A percentile compares a stretch with the other conserved stretches of the same genome.
phyloP scores from a whole-genome alignment of 2,888 invertebrate genomes.

The Julus scanicus region DNA sequence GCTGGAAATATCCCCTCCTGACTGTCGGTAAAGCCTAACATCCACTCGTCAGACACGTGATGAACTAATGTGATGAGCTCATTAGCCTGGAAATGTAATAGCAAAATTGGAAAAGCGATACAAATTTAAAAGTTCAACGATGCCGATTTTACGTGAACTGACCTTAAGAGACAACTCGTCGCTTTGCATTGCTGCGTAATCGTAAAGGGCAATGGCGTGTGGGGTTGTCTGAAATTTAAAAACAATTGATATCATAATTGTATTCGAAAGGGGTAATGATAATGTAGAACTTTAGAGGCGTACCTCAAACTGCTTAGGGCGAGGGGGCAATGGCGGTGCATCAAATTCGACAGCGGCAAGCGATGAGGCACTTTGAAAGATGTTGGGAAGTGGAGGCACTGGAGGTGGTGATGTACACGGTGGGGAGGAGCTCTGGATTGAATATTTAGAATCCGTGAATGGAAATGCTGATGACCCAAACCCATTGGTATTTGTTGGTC shows the following conservation, averaged over 20 bases:
- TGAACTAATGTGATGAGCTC: conserved; percentile 78
- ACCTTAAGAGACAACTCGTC: conserved; percentile 85
- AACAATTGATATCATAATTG: background rate
- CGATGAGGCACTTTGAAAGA: background rate
- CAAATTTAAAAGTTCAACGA: background rate
- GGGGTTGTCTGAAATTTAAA: conserved; percentile 63
- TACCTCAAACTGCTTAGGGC: conserved; percentile 54
- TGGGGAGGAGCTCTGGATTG: background rate
- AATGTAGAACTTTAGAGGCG: background rate
- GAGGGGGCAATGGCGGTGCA: conserved; percentile 52
- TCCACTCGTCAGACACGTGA: conserved; percentile 82
- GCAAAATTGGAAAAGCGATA: background rate
- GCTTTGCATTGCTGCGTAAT: conserved; percentile 78
- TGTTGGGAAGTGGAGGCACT: conserved; percentile 52
- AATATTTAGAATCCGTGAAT: background rate
- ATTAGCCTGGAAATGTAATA: conserved; percentile 70
- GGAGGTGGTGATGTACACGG: conserved; percentile 53
- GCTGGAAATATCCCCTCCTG: conserved; percentile 84
- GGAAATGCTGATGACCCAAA: background rate
- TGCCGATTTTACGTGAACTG: background rate
- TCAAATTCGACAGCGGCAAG: conserved; percentile 21
- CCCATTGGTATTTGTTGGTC: background rate
- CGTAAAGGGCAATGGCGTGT: conserved; percentile 81
- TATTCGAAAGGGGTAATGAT: background rate
- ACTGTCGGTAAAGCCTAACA: conserved; percentile 77